Base-by-base conservation (phyloP, 2,888 invertebrate species). In the Dorcus hopei region DNA sequence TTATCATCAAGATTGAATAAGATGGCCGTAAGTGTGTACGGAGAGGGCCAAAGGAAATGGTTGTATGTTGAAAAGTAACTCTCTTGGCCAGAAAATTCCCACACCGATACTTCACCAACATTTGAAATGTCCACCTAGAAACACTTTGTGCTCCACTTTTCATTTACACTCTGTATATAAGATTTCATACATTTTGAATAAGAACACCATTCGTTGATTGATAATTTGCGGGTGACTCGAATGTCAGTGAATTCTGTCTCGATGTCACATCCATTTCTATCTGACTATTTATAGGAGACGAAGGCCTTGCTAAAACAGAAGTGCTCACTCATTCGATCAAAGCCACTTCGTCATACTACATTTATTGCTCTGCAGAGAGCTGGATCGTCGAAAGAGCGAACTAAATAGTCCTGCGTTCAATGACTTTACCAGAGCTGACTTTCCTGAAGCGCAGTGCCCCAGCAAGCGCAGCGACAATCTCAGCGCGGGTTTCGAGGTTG, bases 21-120 rank as follows among this genome's bases (percentile, higher is more conserved):
- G 59, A 91, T 81, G 38, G 87, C 79, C 71, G 79, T 72, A 55
- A 78, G 47, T 52, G 75, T 67, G 66, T 77, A 74, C 78, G 85
- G 72, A 38, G 73, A 73, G 16, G 77, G 74, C 57, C 85, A 85
- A 40, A 91, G 81, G 70, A 90, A 88, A 70, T 89, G 87, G 74
- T 91, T 90, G 76, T 90, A 91, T 49, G 87, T 77, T 52, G 83
- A 80, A 68, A 85, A 81, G 76, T 89, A 91, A 42, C 85, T 86
- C 72, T 89, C 88, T 66, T 88, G 87, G 7, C 91, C 90, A 45
- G 89, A 89, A 71, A 90, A 88, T 72, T 90, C 90, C 89, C 89
- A 90, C 38, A 84, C 80, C 68, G 83, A 87, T 67, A 84, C 80
- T 66, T 88, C 87, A 38, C 88, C 87, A 14, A 83, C 81, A 61